Conservation (phyloP, 2,888 invertebrate species). For the Machimus atricapillus region DNA sequence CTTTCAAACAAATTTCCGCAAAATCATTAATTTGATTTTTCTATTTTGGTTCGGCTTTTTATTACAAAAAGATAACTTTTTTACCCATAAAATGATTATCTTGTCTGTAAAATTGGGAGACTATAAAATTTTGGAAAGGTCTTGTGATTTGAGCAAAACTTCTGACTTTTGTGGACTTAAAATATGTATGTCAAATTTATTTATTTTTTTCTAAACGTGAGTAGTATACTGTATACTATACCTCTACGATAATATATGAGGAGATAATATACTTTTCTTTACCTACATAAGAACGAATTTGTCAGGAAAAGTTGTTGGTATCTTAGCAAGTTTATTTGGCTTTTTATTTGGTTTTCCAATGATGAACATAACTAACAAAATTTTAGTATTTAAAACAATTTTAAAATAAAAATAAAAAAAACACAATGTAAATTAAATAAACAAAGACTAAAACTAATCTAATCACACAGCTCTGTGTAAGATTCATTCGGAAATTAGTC, state of each 20-base stretch:
- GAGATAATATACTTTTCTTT: neutral
- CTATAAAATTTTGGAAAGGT: neutral
- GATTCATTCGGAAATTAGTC: neutral
- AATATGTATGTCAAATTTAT: too few species aligned
- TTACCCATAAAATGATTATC: neutral
- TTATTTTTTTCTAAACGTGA: too few species aligned
- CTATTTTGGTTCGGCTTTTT: neutral
- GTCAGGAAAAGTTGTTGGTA: neutral
- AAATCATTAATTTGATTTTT: neutral
- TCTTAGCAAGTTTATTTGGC: neutral
- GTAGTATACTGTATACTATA: too few species aligned
- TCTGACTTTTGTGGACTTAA: too few species aligned
- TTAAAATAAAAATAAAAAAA: neutral
- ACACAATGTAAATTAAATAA: neutral
- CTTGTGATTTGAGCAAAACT: neutral
- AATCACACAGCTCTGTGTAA: neutral
- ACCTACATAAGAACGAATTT: neutral
- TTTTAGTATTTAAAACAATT: neutral
- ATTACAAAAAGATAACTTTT: neutral
- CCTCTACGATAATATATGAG: too few species aligned
- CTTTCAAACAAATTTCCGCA: neutral
- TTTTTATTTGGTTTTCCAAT: neutral
- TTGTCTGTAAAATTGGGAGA: neutral
- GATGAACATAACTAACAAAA: neutral
- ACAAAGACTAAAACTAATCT: neutral